phyloP scores from a whole-genome alignment of 2,797 vertebrate genomes.

The Urosaurus nigricauda region DNA sequence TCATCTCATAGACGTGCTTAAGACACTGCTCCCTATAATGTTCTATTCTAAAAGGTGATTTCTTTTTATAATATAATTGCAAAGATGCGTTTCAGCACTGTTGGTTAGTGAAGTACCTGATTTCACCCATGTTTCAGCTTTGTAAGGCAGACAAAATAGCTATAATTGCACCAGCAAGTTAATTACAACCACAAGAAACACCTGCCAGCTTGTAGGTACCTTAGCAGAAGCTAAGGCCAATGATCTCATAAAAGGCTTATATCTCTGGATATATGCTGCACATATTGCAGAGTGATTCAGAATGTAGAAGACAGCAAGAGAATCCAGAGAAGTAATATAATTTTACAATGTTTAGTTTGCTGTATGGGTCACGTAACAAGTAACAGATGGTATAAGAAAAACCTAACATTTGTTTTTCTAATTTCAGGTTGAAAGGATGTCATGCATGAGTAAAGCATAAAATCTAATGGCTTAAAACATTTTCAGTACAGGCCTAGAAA shows the following conservation, averaged over 20 bases:
- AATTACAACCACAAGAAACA: constrained; percentile 16
- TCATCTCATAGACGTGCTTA: not conserved
- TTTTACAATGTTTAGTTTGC: constrained; percentile 36
- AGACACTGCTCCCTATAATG: not conserved
- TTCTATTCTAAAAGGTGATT: not conserved
- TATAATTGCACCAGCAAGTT: constrained; percentile 43
- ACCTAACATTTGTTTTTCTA: constrained; percentile 40
- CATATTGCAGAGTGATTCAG: constrained; percentile 21
- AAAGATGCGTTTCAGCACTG: not conserved
- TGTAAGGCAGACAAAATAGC: constrained; percentile 14
- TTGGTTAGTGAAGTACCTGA: constrained; percentile 2
- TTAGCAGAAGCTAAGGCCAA: constrained; percentile 8
- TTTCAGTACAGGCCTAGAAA: constrained; percentile 32
- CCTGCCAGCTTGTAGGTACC: constrained; percentile 16
- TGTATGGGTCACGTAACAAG: constrained; percentile 26
- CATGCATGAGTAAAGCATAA: constrained; percentile 41
- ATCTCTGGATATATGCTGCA: not conserved
- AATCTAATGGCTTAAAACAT: not conserved
- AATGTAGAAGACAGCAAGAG: constrained; percentile 9
- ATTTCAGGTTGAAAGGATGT: constrained; percentile 37
- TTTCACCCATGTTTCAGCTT: not conserved
- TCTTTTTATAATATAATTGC: constrained; percentile 5
- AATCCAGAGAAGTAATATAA: constrained; percentile 33
- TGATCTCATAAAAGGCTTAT: constrained; percentile 26
- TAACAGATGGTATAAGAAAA: constrained; percentile 45